These are phyloP conservation scores for Meteorus colon DNA, from an alignment of 2,888 invertebrate genomes.

Conservation along the genomic window DNA sequence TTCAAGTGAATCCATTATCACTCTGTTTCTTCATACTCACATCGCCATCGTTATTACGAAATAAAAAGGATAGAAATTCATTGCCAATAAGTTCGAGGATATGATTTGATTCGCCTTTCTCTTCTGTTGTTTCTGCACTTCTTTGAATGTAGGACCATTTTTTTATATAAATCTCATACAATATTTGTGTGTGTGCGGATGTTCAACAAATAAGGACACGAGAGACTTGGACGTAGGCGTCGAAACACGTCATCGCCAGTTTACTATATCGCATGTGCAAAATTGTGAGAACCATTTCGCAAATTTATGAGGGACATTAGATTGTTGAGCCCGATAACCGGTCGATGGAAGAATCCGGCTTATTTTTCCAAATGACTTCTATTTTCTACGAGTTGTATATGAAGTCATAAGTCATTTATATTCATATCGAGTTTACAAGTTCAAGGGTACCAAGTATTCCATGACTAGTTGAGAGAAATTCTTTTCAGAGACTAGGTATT, in stretches of 20 bases:
- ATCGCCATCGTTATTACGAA: no score
- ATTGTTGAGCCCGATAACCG: background rate
- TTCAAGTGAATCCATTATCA: no score
- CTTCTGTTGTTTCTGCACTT: background rate
- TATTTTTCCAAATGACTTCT: constrained; percentile 44
- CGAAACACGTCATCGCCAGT: constrained; percentile 5
- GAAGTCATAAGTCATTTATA: constrained; percentile 22
- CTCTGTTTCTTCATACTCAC: no score
- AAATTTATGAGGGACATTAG: background rate
- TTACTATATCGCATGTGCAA: constrained; percentile 2
- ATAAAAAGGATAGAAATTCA: no score
- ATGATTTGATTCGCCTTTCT: background rate
- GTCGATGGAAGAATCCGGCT: constrained; percentile 50
- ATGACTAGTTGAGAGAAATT: constrained; percentile 11
- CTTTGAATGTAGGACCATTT: background rate
- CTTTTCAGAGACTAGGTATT: constrained; percentile 16
- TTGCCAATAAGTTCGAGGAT: background rate
- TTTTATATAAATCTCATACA: background rate
- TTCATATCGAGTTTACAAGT: constrained; percentile 47
- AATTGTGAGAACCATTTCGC: background rate
- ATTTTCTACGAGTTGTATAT: constrained; percentile 45
- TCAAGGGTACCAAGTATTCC: constrained; percentile 53
- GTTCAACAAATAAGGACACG: constrained; percentile 7
- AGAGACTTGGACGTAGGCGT: background rate
- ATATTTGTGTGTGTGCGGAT: background rate